phyloP scores from a whole-genome alignment of 2,113 vertebrate species.

The Phocoena phocoena region DNA sequence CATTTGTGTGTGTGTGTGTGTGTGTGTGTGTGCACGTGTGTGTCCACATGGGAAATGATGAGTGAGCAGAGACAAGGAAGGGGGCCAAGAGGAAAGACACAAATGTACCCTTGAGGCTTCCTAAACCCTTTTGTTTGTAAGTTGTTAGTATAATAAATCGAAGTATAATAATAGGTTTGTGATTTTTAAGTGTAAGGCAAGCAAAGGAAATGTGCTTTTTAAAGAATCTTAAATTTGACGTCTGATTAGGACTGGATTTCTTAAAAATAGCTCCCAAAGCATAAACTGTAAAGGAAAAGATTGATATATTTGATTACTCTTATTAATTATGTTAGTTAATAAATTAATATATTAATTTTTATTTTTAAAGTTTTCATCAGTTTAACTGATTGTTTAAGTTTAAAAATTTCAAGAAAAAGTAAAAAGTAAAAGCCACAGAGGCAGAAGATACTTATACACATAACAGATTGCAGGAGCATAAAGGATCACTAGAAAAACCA shows the following conservation, averaged over 20 bases:
- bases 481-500: not conserved
- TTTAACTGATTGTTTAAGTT: not conserved
- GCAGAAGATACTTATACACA: not conserved
- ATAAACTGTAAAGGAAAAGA: not conserved
- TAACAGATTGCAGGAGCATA: not conserved
- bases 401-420: not conserved
- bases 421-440: not conserved
- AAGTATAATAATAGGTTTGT: not conserved
- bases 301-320: not conserved
- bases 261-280: not conserved
- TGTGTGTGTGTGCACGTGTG: rapidly evolving
- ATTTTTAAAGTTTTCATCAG: not conserved
- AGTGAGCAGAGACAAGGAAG: not conserved
- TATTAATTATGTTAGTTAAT: not conserved
- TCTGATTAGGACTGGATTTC: not conserved
- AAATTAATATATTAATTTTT: not conserved
- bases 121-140: not conserved
- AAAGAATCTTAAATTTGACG: not conserved
- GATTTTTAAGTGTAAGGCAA: not conserved
- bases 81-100: not conserved
- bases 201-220: not conserved
- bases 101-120: not conserved
- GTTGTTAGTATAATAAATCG: not conserved
- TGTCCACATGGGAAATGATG: not conserved
- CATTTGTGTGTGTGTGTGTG: rapidly evolving